Evolutionary conservation across 2,797 vertebrate species (phyloP), one percentile per base, ranked within the genome.

Genomic region (Jordanella pulchra): DNA sequence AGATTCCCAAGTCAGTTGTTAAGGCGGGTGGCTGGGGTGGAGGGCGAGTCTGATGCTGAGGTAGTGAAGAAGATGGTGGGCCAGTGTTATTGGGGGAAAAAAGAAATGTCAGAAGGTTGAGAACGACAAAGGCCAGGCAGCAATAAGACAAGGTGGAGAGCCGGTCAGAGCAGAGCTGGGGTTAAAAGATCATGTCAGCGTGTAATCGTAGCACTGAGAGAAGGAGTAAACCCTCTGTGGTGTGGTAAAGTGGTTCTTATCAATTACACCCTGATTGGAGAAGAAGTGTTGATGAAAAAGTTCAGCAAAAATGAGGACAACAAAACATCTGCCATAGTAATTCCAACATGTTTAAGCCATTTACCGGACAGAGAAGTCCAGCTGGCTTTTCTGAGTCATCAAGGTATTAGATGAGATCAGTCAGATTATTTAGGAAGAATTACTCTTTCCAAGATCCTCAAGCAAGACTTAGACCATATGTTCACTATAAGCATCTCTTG

Each of bases 251-350:
- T 76, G 67, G 51, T 69, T 44, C 75, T 85, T 66, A 89, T 91
- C 84, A 84, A 91, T 88, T 58, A 80, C 82, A 86, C 91, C 84
- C 85, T 87, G 74, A 84, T 76, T 88, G 73, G 67, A 39, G 45
- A 44, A 68, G 32, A 66, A 55, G 7, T 17, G 65, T 2, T 76
- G 64, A 77, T 82, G 35, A 76, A 78, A 82, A 70, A 55, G 75
- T 65, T 71, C 68, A 51, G 65, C 32, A 61, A 67, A 85, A 63
- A 70, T 55, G 65, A 69, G 76, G 15, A 71, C 47, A 68, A 81
- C 55, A 83, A 66, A 76, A 53, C 27, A 69, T 39, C 50, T 61
- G 58, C 44, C n/a, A 15, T 67, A 42, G 54, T 17, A 56, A 61
- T 55, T 70, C 28, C 64, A 63, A 64, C 45, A 35, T 63, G 68